Conservation (phyloP, 92 coral and sea anemone genomes). For the Metridium senile region DNA sequence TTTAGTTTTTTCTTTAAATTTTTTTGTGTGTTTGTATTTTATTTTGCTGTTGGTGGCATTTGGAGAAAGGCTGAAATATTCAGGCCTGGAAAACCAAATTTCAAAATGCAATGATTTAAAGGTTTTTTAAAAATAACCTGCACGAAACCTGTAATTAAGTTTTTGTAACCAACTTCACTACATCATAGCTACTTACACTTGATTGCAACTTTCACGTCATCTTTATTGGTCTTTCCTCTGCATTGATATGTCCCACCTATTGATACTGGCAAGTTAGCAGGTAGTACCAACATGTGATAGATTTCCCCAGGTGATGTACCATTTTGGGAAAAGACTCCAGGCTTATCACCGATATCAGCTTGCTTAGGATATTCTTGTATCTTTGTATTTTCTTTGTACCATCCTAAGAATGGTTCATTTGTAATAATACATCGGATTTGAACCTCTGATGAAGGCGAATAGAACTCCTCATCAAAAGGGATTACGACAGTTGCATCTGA, state of each 20-base stretch:
- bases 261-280: neutral
- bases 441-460: neutral
- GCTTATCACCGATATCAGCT: neutral
- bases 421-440: neutral
- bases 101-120: too few species aligned
- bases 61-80: too few species aligned
- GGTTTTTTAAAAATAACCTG: too few species aligned
- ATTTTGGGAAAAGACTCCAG: neutral
- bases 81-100: too few species aligned
- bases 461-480: constrained; percentile 2
- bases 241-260: constrained; percentile 13
- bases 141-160: too few species aligned
- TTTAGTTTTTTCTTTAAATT: neutral
- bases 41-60: neutral
- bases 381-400: constrained; percentile 3
- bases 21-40: neutral
- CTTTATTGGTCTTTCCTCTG: constrained; percentile 1
- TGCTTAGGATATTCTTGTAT: neutral
- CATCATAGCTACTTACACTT: constrained; percentile 20
- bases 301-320: neutral
- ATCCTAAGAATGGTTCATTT: constrained; percentile 13
- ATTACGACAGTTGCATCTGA: constrained; percentile 9
- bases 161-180: neutral
- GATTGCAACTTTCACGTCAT: neutral
- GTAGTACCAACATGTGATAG: neutral